These are phyloP conservation scores for Mellilla xanthometata DNA, from an alignment of 2,888 invertebrate genomes.

Conservation along the genomic window DNA sequence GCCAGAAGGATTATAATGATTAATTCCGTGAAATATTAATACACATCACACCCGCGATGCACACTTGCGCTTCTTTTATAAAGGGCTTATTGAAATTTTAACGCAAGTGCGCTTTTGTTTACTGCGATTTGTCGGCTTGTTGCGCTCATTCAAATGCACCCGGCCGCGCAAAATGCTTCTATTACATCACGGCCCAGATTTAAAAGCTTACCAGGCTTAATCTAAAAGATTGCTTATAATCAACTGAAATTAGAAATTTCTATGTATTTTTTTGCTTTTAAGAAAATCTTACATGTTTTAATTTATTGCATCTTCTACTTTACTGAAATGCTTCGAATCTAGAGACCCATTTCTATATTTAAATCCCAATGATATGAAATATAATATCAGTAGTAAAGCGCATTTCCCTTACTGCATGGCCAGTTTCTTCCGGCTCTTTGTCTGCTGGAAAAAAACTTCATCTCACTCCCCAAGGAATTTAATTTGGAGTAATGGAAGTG, in stretches of 20 bases:
- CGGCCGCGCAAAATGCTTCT: no score
- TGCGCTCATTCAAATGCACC: constrained; percentile 25
- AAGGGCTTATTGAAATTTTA: constrained; percentile 66
- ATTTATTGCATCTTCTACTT: no score
- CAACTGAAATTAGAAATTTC: no score
- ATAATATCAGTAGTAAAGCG: constrained; percentile 33
- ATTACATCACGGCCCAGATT: not conserved
- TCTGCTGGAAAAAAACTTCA: constrained; percentile 76
- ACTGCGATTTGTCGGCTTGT: constrained; percentile 46
- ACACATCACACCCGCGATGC: constrained; percentile 72
- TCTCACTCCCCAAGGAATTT: constrained; percentile 80
- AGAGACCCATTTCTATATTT: no score
- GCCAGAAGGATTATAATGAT: constrained; percentile 81
- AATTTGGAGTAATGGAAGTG: constrained; percentile 83
- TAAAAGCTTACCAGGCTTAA: not conserved
- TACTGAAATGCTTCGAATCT: no score
- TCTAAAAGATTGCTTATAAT: constrained; percentile 2
- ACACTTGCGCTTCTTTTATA: constrained; percentile 67
- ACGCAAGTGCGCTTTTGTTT: constrained; percentile 67
- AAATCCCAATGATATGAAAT: no score
- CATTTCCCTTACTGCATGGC: constrained; percentile 46
- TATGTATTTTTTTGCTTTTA: no score
- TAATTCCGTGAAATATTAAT: constrained; percentile 82
- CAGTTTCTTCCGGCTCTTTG: constrained; percentile 64
- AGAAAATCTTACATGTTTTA: no score